These are phyloP conservation scores for Squalus acanthias DNA, from an alignment of 2,797 vertebrate species.

Conservation along the genomic window DNA sequence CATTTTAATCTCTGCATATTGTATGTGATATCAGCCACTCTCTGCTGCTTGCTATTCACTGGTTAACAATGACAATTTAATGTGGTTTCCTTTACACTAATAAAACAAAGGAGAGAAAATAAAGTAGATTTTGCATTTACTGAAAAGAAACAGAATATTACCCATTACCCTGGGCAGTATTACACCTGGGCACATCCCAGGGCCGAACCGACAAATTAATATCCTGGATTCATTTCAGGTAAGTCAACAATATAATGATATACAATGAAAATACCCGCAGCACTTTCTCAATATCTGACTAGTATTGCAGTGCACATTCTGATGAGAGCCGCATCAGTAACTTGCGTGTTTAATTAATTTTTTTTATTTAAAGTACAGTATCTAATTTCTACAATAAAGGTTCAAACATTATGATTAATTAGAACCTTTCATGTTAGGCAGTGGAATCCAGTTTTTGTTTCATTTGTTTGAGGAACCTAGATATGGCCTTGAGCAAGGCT, in stretches of 20 bases:
- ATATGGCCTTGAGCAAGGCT: not conserved
- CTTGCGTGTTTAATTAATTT: not conserved
- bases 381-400: slow-evolving; percentile 5
- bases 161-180: not conserved
- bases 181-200: too few species aligned
- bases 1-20: not conserved
- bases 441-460: not conserved
- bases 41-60: too few species aligned
- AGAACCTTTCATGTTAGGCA: slow-evolving; percentile 2
- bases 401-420: slow-evolving; percentile 10
- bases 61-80: not conserved
- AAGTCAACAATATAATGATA: slow-evolving; percentile 17
- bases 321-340: not conserved
- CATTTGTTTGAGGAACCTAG: not conserved
- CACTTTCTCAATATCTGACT: slow-evolving; percentile 15
- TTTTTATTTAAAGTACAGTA: not conserved
- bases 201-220: not conserved
- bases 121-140: not conserved
- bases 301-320: not conserved
- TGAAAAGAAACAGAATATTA: not conserved
- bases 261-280: not conserved
- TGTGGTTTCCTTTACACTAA: not conserved
- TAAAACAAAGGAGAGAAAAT: not conserved
- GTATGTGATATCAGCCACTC: not conserved
- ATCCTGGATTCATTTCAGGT: slow-evolving; percentile 2